Percentiles rank a stretch among this genome's conserved stretches.
Conservation (phyloP, 2,797 vertebrate species). For the Phrynocephalus forsythii region DNA sequence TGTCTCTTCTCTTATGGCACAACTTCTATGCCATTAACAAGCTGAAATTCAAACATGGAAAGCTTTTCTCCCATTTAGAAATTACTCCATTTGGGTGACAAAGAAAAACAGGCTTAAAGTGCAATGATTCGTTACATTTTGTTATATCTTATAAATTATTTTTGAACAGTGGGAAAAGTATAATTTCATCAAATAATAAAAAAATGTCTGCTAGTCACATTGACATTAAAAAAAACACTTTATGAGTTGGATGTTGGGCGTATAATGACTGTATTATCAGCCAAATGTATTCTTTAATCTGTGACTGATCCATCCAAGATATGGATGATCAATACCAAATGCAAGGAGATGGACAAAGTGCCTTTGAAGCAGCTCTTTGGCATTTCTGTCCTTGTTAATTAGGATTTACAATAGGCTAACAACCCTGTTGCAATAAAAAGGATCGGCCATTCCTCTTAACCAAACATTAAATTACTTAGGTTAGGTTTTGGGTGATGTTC, state of each 20-base stretch:
- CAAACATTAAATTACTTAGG: background rate
- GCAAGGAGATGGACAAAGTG: background rate
- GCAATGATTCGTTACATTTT: background rate
- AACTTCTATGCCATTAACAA: background rate
- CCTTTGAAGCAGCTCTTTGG: background rate
- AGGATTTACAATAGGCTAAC: background rate
- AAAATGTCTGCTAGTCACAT: background rate
- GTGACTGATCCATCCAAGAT: constrained; percentile 1
- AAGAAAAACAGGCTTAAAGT: background rate
- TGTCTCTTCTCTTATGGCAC: background rate
- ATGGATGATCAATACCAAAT: background rate
- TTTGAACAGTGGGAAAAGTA: background rate
- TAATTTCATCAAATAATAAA: background rate
- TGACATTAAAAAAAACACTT: background rate
- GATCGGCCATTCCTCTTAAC: background rate
- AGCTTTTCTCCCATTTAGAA: background rate
- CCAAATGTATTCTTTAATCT: background rate
- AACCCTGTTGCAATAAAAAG: background rate
- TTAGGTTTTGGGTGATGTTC: background rate
- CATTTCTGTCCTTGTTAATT: background rate
- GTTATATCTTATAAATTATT: background rate
- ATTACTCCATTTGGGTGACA: background rate
- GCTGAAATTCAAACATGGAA: background rate
- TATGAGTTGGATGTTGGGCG: no score
- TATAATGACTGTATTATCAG: background rate